Percentiles rank a stretch among this genome's conserved stretches.
These are phyloP conservation scores for Asarcornis scutulata DNA, from an alignment of 2,113 vertebrate genomes.

Conservation along the genomic window DNA sequence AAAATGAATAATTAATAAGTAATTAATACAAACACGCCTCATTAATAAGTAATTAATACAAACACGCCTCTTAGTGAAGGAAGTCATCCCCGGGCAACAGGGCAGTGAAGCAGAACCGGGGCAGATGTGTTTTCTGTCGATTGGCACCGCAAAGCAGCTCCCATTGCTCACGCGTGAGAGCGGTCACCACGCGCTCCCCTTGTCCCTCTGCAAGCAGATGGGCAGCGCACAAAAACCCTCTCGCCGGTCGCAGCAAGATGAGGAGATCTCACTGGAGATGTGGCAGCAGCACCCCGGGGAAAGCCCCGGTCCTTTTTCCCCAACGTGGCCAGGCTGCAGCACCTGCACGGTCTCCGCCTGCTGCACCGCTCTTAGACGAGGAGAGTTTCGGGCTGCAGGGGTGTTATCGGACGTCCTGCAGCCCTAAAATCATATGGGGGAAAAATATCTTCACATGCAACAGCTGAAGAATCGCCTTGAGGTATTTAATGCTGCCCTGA, in stretches of 20 bases:
- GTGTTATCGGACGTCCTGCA: not conserved
- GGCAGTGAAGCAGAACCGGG: not conserved
- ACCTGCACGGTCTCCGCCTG: accelerated
- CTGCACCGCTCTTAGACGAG: not conserved
- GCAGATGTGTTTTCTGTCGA: not conserved
- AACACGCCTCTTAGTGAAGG: not conserved
- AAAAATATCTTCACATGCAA: not conserved
- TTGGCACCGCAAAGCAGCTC: not conserved
- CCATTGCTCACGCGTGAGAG: accelerated
- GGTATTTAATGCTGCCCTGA: accelerated
- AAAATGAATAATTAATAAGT: not conserved
- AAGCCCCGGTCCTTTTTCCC: accelerated
- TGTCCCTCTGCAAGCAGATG: not conserved
- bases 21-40: not conserved
- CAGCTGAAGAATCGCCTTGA: not conserved
- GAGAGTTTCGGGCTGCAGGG: not conserved
- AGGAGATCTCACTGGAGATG: too few relatives aligned
- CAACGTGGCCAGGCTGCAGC: not conserved
- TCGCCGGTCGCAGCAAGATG: accelerated
- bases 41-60: too few relatives aligned
- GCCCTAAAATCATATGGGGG: not conserved
- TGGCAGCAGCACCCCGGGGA: not conserved
- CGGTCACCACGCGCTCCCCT: accelerated
- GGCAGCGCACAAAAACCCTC: not conserved
- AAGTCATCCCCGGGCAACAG: not conserved